Conservation (phyloP, 2,113 vertebrate species). For the Halcyon senegalensis region DNA sequence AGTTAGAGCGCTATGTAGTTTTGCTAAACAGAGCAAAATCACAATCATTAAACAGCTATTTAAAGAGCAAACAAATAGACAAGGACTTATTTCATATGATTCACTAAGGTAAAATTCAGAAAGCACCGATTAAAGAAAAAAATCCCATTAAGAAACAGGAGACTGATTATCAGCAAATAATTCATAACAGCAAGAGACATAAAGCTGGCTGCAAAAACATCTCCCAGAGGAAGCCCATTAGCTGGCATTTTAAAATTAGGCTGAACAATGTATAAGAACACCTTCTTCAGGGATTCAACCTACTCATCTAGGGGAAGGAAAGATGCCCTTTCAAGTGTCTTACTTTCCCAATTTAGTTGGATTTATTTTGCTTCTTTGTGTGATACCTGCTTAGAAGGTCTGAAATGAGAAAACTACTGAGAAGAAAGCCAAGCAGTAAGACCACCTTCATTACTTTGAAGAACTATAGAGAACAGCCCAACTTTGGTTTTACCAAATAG, state of each 20-base stretch:
- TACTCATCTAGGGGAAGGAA: background rate
- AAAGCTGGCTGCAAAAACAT: background rate
- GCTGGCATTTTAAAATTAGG: background rate
- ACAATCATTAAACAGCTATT: background rate
- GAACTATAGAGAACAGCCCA: background rate
- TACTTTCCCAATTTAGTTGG: background rate
- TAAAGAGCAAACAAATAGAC: background rate
- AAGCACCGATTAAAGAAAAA: background rate
- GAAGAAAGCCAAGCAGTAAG: background rate
- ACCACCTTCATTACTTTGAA: background rate
- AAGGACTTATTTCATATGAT: background rate
- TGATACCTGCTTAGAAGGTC: background rate
- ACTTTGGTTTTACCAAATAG: background rate
- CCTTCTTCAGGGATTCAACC: background rate
- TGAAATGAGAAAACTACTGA: background rate
- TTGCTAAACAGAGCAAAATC: background rate
- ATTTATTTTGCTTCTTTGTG: background rate
- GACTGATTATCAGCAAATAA: slow-evolving; percentile 6
- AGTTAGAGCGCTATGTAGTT: background rate
- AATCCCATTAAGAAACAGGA: background rate
- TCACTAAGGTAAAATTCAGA: background rate
- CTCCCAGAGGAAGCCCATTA: background rate
- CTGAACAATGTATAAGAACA: background rate
- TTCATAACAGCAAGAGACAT: background rate
- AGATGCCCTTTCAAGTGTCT: background rate